Conservation (phyloP, 1,140 invertebrate genomes). For the Temnothorax curvispinosus region DNA sequence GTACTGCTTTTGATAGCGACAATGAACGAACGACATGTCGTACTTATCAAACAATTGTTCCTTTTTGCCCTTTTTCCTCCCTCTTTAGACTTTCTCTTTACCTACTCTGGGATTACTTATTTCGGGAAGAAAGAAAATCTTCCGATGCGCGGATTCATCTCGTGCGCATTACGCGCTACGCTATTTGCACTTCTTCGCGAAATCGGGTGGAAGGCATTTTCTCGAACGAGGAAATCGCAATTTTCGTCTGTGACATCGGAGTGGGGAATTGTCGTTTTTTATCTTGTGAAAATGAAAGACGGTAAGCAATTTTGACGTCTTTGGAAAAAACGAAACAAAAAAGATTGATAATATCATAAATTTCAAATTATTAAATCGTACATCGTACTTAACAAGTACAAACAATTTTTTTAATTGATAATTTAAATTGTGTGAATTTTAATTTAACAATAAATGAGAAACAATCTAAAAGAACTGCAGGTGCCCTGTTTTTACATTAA, state of each 20-base stretch:
- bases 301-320: not conserved
- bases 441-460: not conserved
- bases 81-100: not conserved
- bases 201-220: slow-evolving; percentile 40
- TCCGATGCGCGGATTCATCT: slow-evolving; percentile 35
- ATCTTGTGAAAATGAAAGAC: not conserved
- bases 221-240: slow-evolving; percentile 33
- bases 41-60: slow-evolving; percentile 25
- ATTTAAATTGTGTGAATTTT: not conserved
- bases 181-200: slow-evolving; percentile 17
- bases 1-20: slow-evolving; percentile 44
- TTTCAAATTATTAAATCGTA: not conserved
- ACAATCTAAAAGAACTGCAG: not conserved
- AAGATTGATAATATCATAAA: not conserved
- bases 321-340: not conserved
- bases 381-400: not conserved
- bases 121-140: slow-evolving; percentile 38
- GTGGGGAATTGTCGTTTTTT: slow-evolving; percentile 20
- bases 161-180: not conserved
- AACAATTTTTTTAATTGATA: not conserved
- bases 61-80: not conserved
- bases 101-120: slow-evolving; percentile 27
- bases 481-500: not conserved
- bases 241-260: slow-evolving; percentile 8
- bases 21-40: not conserved